A percentile compares a stretch with the other conserved stretches of the same genome.
These are phyloP conservation scores for Callorhinus ursinus DNA, from an alignment of 2,113 vertebrate genomes.

Conservation along the genomic window DNA sequence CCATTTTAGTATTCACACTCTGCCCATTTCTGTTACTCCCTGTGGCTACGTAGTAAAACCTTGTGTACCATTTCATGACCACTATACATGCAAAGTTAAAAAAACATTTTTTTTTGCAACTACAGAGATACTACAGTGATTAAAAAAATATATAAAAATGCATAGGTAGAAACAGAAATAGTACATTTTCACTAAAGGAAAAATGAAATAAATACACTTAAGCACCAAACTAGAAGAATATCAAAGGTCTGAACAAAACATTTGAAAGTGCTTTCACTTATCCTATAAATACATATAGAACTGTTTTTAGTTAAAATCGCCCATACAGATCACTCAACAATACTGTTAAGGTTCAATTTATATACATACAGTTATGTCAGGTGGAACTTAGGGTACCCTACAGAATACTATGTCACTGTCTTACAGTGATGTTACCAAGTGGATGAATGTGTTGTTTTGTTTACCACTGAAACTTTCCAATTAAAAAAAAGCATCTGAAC, in stretches of 20 bases:
- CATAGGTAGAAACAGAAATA: not conserved
- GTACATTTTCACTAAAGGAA: slow-evolving; percentile 37
- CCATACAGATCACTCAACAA: slow-evolving; percentile 75
- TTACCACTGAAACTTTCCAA: slow-evolving; percentile 49
- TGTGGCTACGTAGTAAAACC: not conserved
- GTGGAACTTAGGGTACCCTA: not conserved
- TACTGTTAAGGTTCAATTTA: slow-evolving; percentile 31
- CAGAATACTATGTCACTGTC: not conserved
- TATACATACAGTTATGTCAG: not conserved
- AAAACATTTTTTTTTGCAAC: not conserved
- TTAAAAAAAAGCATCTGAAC: not conserved
- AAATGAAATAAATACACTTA: slow-evolving; percentile 13
- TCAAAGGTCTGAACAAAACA: not conserved
- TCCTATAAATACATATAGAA: slow-evolving; percentile 77
- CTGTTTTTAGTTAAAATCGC: slow-evolving; percentile 82
- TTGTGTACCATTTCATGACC: not conserved
- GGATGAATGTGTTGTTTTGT: not conserved
- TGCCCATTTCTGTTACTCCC: not conserved
- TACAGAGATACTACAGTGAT: not conserved
- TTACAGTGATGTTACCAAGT: not conserved
- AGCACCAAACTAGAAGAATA: not conserved
- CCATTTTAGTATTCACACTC: not conserved
- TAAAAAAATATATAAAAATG: not conserved
- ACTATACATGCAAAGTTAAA: not conserved
- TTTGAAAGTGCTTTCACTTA: slow-evolving; percentile 68